A percentile compares a stretch with the other conserved stretches of the same genome.
These are phyloP conservation scores for Holothuria leucospilota DNA, from an alignment of 53 echinoderm and acorn worm genomes.

Conservation along the genomic window DNA sequence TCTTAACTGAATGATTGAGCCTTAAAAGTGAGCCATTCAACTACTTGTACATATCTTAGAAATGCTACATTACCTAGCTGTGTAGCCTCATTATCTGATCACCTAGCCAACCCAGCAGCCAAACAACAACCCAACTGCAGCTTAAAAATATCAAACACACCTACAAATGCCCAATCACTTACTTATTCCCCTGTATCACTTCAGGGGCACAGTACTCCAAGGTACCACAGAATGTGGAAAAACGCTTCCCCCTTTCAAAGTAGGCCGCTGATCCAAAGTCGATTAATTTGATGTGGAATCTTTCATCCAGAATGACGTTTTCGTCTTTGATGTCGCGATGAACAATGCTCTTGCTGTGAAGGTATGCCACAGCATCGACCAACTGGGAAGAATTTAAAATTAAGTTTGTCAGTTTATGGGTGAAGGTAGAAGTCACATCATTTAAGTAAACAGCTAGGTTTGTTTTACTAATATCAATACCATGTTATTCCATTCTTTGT, in stretches of 20 bases:
- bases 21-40: too few species aligned
- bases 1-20: too few species aligned
- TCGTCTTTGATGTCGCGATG: constrained; percentile 96
- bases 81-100: too few species aligned
- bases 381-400: constrained; percentile 50
- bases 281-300: constrained; percentile 86
- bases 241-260: constrained; percentile 76
- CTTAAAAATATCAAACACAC: too few species aligned
- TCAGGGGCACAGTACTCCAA: constrained; percentile 98
- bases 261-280: constrained; percentile 96
- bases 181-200: constrained; percentile 97
- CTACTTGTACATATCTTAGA: too few species aligned
- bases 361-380: constrained; percentile 79
- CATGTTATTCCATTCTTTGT: too few species aligned
- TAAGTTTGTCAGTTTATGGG: neutral
- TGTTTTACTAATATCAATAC: too few species aligned
- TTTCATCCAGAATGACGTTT: constrained; percentile 88
- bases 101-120: too few species aligned
- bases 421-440: neutral
- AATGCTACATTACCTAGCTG: too few species aligned
- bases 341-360: constrained; percentile 79
- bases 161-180: constrained; percentile 17
- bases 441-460: neutral
- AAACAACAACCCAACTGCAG: too few species aligned
- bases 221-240: constrained; percentile 97